These are phyloP conservation scores for Aphelinus certus DNA, from an alignment of 1,140 invertebrate species.

Conservation along the genomic window DNA sequence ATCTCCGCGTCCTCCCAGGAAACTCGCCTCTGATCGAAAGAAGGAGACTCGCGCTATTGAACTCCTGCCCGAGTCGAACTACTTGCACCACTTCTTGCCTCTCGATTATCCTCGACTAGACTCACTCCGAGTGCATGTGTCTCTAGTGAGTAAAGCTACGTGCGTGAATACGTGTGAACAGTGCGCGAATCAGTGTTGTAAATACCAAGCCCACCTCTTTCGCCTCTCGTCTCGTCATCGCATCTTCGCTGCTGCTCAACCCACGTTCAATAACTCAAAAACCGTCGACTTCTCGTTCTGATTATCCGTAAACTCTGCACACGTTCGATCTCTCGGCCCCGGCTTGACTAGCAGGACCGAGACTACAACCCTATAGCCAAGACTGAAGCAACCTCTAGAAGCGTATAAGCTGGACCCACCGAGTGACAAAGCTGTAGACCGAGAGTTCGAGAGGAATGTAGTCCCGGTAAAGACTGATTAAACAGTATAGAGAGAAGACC, in stretches of 20 bases:
- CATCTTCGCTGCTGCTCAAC: too few relatives aligned
- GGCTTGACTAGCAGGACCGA: background rate
- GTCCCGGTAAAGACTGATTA: background rate
- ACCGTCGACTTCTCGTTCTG: slow-evolving; percentile 16
- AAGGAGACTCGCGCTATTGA: background rate
- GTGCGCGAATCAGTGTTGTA: too few relatives aligned
- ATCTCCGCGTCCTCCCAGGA: background rate
- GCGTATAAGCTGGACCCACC: too few relatives aligned
- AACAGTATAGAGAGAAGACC: background rate
- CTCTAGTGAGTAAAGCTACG: too few relatives aligned
- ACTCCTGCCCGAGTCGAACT: background rate
- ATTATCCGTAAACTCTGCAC: slow-evolving; percentile 2
- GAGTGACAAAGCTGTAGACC: too few relatives aligned
- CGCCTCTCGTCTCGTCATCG: too few relatives aligned
- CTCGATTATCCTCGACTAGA: background rate
- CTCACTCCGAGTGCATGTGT: too few relatives aligned
- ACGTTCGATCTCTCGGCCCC: slow-evolving; percentile 1
- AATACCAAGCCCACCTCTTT: too few relatives aligned
- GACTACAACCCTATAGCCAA: background rate
- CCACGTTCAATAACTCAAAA: too few relatives aligned
- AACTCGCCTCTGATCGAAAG: background rate
- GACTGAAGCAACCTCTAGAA: too few relatives aligned
- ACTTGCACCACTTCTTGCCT: background rate
- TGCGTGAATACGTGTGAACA: too few relatives aligned
- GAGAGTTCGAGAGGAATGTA: too few relatives aligned